Evolutionary conservation across 2,888 invertebrate genomes (phyloP).

Genomic region (Didymodactylos carnosus): DNA sequence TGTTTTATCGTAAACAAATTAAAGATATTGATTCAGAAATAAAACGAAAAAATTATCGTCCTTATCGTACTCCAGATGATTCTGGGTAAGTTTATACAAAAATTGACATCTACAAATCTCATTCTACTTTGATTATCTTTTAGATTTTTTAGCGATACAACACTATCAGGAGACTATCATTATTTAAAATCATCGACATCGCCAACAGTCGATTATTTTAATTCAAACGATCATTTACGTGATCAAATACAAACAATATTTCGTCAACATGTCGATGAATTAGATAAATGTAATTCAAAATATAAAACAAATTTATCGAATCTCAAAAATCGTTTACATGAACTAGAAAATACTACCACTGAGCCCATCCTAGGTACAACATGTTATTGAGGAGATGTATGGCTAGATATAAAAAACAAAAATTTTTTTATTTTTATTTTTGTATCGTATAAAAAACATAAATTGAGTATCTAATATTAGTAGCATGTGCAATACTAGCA

Average conservation of each 20-base stretch:
- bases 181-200: no score
- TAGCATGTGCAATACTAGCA: no score
- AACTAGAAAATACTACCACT: neutral
- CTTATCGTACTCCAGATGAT: neutral
- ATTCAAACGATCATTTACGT: neutral
- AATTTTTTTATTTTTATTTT: no score
- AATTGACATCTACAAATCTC: no score
- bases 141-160: neutral
- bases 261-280: neutral
- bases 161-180: neutral
- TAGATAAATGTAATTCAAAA: neutral
- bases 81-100: neutral
- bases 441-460: no score
- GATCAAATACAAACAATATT: neutral
- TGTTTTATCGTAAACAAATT: neutral
- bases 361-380: no score
- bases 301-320: neutral
- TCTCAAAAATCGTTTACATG: neutral
- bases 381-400: no score
- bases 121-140: neutral
- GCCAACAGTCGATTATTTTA: neutral
- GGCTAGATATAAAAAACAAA: no score
- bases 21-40: neutral
- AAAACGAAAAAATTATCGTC: neutral
- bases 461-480: no score